phyloP scores from a whole-genome alignment of 1,140 invertebrate genomes.

The Drosophila bipectinata region DNA sequence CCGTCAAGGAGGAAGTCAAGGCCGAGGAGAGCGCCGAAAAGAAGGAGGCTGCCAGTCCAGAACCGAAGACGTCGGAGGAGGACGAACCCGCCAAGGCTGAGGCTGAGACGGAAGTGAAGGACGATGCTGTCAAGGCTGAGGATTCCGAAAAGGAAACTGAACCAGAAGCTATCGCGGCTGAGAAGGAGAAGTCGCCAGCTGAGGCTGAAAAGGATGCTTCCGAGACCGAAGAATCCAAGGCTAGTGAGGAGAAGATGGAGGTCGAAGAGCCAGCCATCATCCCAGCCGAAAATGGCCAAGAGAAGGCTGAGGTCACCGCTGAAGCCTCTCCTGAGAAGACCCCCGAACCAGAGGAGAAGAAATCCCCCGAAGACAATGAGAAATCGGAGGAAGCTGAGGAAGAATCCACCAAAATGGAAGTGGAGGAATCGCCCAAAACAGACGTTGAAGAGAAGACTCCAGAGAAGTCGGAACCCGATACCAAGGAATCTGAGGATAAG shows the following conservation, averaged over 20 bases:
- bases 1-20: slow-evolving; percentile 87
- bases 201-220: slow-evolving; percentile 4
- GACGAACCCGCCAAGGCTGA: slow-evolving; percentile 84
- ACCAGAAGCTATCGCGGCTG: background rate
- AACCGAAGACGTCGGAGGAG: slow-evolving; percentile 69
- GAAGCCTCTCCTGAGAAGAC: slow-evolving; percentile 1
- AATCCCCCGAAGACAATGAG: background rate
- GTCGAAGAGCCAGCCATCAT: background rate
- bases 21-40: slow-evolving; percentile 39
- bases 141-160: slow-evolving; percentile 23
- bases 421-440: background rate
- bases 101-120: slow-evolving; percentile 85
- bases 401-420: background rate
- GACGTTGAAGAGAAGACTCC: background rate
- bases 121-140: slow-evolving; percentile 83
- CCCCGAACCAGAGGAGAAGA: background rate
- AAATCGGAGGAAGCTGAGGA: background rate
- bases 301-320: background rate
- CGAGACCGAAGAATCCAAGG: slow-evolving; percentile 31
- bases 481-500: slow-evolving; percentile 34
- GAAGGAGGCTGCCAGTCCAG: slow-evolving; percentile 14
- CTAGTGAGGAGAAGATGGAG: slow-evolving; percentile 33
- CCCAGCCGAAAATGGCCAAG: slow-evolving; percentile 3
- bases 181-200: slow-evolving; percentile 9
- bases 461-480: slow-evolving; percentile 20